These are phyloP conservation scores for Australoheros facetus DNA, from an alignment of 2,797 vertebrate genomes.

Conservation along the genomic window DNA sequence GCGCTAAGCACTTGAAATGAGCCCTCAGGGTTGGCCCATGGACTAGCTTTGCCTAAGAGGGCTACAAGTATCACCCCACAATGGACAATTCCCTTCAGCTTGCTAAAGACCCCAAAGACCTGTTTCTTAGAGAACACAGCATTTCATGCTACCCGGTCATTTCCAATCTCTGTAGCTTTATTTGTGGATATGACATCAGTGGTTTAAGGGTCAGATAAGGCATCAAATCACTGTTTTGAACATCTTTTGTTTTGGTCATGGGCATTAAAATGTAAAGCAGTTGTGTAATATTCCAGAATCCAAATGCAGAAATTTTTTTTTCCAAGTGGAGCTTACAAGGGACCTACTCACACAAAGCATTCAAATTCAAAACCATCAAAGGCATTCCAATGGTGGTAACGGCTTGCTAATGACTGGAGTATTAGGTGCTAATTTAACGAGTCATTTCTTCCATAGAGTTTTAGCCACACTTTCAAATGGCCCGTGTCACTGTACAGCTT, in stretches of 20 bases:
- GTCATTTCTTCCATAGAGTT: slow-evolving; percentile 79
- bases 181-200: slow-evolving; percentile 12
- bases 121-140: slow-evolving; percentile 43
- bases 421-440: slow-evolving; percentile 80
- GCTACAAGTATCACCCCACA: slow-evolving; percentile 79
- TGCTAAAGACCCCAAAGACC: slow-evolving; percentile 62
- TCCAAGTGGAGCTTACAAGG: slow-evolving; percentile 46
- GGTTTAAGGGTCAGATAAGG: slow-evolving; percentile 15
- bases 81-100: slow-evolving; percentile 73
- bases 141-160: slow-evolving; percentile 32
- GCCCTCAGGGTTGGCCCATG: slow-evolving; percentile 76
- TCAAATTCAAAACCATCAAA: slow-evolving; percentile 64
- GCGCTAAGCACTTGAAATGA: slow-evolving; percentile 81
- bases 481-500: slow-evolving; percentile 74
- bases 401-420: slow-evolving; percentile 74
- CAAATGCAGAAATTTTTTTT: slow-evolving; percentile 49
- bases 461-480: slow-evolving; percentile 76
- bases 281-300: slow-evolving; percentile 27
- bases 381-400: slow-evolving; percentile 75
- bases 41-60: slow-evolving; percentile 82
- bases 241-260: neutral
- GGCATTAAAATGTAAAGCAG: slow-evolving; percentile 15
- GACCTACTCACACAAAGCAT: slow-evolving; percentile 60
- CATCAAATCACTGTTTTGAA: slow-evolving; percentile 9
- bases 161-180: slow-evolving; percentile 7